Evolutionary conservation across 1,140 invertebrate species (phyloP), one percentile per base, ranked within the genome.

Genomic region (Ditylenchus dipsaci): DNA sequence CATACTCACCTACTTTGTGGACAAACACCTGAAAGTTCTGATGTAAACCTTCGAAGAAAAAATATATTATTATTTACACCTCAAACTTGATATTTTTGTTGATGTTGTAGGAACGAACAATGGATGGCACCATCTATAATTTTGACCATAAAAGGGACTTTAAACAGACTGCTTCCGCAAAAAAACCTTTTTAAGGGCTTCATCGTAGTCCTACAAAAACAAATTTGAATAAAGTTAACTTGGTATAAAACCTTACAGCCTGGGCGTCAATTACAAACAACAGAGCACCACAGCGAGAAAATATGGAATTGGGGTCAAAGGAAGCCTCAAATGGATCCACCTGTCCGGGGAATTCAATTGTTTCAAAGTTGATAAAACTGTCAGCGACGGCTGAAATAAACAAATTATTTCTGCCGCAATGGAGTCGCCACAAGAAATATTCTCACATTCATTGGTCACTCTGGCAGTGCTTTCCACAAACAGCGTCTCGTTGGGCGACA

Each of bases 201-300:
- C 94, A 85, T 83, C 67, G 42, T 78, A 70, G 30, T 76, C 78
- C 33, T 38, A 38, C 3, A 38, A 11, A 11, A 38, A 38, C 11
- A 38, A 38, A 38, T 3, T 38, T 38, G 33, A 5, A 38, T 11
- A 38, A 38, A 38, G 33, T 11, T 3, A 38, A 38, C 11, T 5
- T 3, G 33, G 3, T 38, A 38, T 5, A 38, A 38, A 38, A 38
- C 3, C 3, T 11, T 38, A 38, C 33, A 74, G 87, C 91, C 87
- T 95, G 93, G 61, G 95, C 94, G 88, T 98, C 96, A 79, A 99
- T 97, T 15, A 99, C 95, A 88, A 97, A 99, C 19, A 99, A 92
- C 13, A 99, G 85, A 45, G 95, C 94, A 63, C 93, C 93, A 86
- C 77, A 82, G 29, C 69, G 67, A 63, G 91, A 90, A 86, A 97